phyloP scores from a whole-genome alignment of 2,888 invertebrate genomes.

The Euzetes globulus region DNA sequence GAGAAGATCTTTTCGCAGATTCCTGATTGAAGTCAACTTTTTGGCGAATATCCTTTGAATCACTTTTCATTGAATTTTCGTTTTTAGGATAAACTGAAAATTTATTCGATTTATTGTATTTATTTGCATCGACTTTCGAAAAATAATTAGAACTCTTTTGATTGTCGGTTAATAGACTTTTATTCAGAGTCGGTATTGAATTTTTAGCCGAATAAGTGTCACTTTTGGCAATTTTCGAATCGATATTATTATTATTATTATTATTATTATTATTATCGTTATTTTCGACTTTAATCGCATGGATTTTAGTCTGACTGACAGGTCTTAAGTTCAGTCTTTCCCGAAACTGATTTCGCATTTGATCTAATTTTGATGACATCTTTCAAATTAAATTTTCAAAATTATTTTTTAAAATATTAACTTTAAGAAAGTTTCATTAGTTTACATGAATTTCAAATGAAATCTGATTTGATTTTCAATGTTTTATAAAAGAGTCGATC shows the following conservation, averaged over 20 bases:
- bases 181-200: not conserved
- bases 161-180: not conserved
- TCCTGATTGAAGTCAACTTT: too few species aligned
- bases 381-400: not conserved
- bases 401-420: not conserved
- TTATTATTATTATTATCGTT: slow-evolving; percentile 9
- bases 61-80: too few species aligned
- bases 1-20: too few species aligned
- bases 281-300: not conserved
- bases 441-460: not conserved
- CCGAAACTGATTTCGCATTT: slow-evolving; percentile 14
- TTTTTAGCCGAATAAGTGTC: not conserved
- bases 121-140: too few species aligned
- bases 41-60: too few species aligned
- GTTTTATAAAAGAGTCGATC: not conserved
- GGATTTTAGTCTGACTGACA: not conserved
- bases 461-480: too few species aligned
- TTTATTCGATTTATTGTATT: too few species aligned
- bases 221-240: not conserved
- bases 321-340: not conserved
- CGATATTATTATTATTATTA: not conserved
- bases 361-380: slow-evolving; percentile 22
- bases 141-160: not conserved
- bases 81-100: too few species aligned
- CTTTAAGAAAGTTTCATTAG: not conserved